Evolutionary conservation across 2,113 vertebrate species (phyloP), one percentile per base, ranked within the genome.

Genomic region (Tachuris rubrigastra): DNA sequence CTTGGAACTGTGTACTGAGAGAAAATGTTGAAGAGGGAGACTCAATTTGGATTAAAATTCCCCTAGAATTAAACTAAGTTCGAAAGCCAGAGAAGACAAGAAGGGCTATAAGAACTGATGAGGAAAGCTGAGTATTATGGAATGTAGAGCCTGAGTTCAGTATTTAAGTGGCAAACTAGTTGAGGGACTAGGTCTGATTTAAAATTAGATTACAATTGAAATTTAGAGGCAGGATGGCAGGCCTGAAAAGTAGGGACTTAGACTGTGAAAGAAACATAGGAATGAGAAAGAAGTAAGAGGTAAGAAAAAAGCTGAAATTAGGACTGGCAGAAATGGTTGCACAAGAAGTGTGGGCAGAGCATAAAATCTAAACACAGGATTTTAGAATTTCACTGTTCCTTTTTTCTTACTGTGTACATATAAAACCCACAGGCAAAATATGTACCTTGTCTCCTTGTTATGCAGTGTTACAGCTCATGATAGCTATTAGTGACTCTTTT

Each of bases 381-480:
- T 90, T 81, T 35, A 41, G 47, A 23, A 15, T 59, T 74, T 86
- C 9, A 28, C 16, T 30, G 14, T 56, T 87, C 24, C 47, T 72
- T 71, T 95, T 67, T 52, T 85, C 25, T 82, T 86, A 35, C 37
- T 39, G 15, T 10, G 7, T 71, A 27, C 66, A 59, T 84, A 22
- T 77, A 74, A 91, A 95, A 68, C 75, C 90, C 86, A 55, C 8
- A 56, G 66, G 85, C 63, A 88, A 94, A 93, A 85, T 85, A 62
- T n/a, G 17, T 77, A 23, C 62, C 63, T 87, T 95, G 50, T 90
- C 65, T 92, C 77, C 31, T 49, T 46, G 19, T 41, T 90, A 72
- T 5, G 23, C 49, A 60, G 25, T 60, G 86, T 46, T 37, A 46
- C n/a, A 76, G 14, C 44, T 73, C 49, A 14, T 49, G 59, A 30